Percentiles rank a stretch among this genome's conserved stretches.
Evolutionary conservation across 2,888 invertebrate species (phyloP).

Genomic region (Leucania comma): DNA sequence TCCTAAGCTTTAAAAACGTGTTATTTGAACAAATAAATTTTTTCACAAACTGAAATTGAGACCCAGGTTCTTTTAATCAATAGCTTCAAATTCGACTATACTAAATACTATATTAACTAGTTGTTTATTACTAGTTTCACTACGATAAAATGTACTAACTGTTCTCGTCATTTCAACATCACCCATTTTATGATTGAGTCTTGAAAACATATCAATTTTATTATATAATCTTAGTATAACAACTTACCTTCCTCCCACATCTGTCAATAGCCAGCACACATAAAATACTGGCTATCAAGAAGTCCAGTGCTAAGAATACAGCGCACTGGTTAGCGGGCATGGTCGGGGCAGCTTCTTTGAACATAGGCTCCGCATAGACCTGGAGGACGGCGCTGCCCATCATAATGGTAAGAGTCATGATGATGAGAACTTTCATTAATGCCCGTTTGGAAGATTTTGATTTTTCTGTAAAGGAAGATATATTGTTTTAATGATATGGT

Average conservation of each 20-base stretch:
- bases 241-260: slow-evolving; percentile 81
- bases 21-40: too few relatives aligned
- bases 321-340: slow-evolving; percentile 83
- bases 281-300: slow-evolving; percentile 75
- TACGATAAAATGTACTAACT: too few relatives aligned
- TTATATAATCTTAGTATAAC: too few relatives aligned
- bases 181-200: too few relatives aligned
- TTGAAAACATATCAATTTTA: too few relatives aligned
- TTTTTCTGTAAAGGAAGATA: slow-evolving; percentile 66
- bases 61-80: too few relatives aligned
- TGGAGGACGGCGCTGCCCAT: slow-evolving; percentile 85
- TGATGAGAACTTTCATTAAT: slow-evolving; percentile 67
- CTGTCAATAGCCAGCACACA: slow-evolving; percentile 78
- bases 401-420: slow-evolving; percentile 78
- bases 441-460: slow-evolving; percentile 77
- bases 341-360: slow-evolving; percentile 82
- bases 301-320: slow-evolving; percentile 80
- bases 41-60: too few relatives aligned
- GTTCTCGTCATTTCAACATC: too few relatives aligned
- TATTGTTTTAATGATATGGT: background rate
- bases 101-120: too few relatives aligned
- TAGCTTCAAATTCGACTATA: too few relatives aligned
- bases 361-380: slow-evolving; percentile 84
- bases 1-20: too few relatives aligned
- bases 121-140: too few relatives aligned